A percentile compares a stretch with the other conserved stretches of the same genome.
These are phyloP conservation scores for Tiliacea aurago DNA, from an alignment of 2,888 invertebrate species.

Conservation along the genomic window DNA sequence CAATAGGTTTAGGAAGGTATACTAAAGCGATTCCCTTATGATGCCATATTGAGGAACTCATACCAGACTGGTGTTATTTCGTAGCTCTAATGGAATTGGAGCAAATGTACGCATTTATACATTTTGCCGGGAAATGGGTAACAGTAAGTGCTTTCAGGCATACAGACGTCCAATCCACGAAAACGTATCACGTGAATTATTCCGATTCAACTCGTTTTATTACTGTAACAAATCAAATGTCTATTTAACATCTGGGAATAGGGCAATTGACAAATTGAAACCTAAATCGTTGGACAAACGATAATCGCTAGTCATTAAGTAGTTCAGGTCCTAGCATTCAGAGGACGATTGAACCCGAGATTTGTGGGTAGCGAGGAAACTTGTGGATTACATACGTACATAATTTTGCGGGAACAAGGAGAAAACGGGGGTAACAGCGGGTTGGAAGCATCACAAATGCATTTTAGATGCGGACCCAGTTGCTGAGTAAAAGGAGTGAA, in stretches of 20 bases:
- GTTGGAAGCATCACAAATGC: conserved; percentile 72
- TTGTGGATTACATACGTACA: conserved; percentile 55
- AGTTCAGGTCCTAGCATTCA: conserved; percentile 38
- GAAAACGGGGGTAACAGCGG: conserved; percentile 67
- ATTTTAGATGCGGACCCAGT: conserved; percentile 75
- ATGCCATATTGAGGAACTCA: conserved; percentile 33
- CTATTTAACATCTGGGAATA: conserved; percentile 38
- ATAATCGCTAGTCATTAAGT: conserved; percentile 50
- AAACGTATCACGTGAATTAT: conserved; percentile 33
- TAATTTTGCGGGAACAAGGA: conserved; percentile 54
- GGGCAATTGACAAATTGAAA: conserved; percentile 43
- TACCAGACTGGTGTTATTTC: conserved; percentile 48
- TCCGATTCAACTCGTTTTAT: conserved; percentile 34
- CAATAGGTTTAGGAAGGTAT: conserved; percentile 44
- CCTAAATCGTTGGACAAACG: conserved; percentile 51
- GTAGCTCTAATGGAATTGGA: conserved; percentile 56
- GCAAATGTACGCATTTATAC: conserved; percentile 38
- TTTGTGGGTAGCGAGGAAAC: conserved; percentile 57
- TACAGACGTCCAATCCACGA: conserved; percentile 30
- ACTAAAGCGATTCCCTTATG: conserved; percentile 49
- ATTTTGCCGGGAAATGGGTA: conserved; percentile 24
- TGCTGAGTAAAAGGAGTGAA: conserved; percentile 68
- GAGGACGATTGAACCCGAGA: conserved; percentile 55
- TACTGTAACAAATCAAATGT: conserved; percentile 47
- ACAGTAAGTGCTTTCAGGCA: conserved; percentile 44